These are phyloP conservation scores for Drosophila leonis DNA, from an alignment of 2,888 invertebrate genomes.

Conservation along the genomic window DNA sequence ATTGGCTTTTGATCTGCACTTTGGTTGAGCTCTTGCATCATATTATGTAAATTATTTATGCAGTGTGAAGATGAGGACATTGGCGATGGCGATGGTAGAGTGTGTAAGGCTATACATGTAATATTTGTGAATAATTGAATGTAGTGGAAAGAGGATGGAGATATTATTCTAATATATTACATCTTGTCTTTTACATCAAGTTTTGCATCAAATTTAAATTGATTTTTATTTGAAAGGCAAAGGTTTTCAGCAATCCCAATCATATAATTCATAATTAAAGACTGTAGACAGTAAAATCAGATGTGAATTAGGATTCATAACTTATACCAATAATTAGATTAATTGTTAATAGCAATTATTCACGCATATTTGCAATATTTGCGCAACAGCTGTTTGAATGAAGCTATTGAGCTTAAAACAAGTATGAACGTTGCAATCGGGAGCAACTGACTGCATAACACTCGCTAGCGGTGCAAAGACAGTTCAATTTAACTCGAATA, in stretches of 20 bases:
- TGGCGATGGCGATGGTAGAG: background rate
- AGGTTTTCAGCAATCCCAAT: background rate
- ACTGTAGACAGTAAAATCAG: background rate
- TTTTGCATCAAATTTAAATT: too few species aligned
- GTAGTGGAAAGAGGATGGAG: background rate
- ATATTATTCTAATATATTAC: background rate
- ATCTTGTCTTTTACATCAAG: too few species aligned
- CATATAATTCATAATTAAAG: background rate
- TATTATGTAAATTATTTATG: constrained; percentile 14
- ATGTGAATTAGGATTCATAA: background rate
- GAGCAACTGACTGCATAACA: background rate
- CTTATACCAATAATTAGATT: background rate
- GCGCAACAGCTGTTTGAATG: constrained; percentile 27
- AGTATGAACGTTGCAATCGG: background rate
- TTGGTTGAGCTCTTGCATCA: background rate
- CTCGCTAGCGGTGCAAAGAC: background rate
- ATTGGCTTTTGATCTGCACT: constrained; percentile 49
- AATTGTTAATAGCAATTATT: background rate
- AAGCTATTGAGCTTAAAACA: constrained; percentile 19
- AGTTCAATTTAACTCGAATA: too few species aligned
- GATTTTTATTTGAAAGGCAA: background rate
- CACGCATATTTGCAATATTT: constrained; percentile 16
- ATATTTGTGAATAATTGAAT: background rate
- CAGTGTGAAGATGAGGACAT: background rate
- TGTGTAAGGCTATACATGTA: background rate